Conservation (phyloP, 2,113 vertebrate species). For the Stegostoma tigrinum region DNA sequence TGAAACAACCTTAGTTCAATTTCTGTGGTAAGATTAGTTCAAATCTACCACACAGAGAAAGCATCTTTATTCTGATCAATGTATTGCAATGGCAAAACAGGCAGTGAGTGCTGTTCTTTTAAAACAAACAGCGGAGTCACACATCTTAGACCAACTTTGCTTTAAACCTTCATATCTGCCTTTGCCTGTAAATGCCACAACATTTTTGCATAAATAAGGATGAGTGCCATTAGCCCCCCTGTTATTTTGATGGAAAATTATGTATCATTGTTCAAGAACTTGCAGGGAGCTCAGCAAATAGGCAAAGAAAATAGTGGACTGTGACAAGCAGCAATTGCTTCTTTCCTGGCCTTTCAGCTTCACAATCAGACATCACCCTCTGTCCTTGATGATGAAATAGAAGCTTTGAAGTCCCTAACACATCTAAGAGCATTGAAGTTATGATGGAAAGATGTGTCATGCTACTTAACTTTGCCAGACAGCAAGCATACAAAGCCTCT, state of each 20-base stretch:
- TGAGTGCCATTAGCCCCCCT: background rate
- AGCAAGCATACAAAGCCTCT: background rate
- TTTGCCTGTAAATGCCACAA: background rate
- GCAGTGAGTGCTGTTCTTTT: background rate
- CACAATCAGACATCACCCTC: background rate
- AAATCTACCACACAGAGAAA: background rate
- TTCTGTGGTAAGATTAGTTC: background rate
- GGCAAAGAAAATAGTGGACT: background rate
- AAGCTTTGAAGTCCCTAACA: background rate
- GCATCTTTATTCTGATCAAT: background rate
- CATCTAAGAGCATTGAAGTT: background rate
- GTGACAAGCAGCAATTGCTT: background rate
- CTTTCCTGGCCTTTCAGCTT: background rate
- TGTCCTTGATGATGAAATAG: background rate
- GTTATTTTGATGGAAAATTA: background rate
- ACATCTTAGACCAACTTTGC: background rate
- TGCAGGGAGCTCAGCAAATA: background rate
- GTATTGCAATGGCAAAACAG: background rate
- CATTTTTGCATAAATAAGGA: background rate
- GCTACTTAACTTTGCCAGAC: background rate
- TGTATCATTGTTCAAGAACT: background rate
- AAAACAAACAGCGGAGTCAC: background rate
- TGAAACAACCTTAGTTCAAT: background rate
- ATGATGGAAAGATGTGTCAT: background rate
- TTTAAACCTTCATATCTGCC: background rate